These are phyloP conservation scores for Sogatella furcifera DNA, from an alignment of 1,140 invertebrate genomes.

Conservation along the genomic window DNA sequence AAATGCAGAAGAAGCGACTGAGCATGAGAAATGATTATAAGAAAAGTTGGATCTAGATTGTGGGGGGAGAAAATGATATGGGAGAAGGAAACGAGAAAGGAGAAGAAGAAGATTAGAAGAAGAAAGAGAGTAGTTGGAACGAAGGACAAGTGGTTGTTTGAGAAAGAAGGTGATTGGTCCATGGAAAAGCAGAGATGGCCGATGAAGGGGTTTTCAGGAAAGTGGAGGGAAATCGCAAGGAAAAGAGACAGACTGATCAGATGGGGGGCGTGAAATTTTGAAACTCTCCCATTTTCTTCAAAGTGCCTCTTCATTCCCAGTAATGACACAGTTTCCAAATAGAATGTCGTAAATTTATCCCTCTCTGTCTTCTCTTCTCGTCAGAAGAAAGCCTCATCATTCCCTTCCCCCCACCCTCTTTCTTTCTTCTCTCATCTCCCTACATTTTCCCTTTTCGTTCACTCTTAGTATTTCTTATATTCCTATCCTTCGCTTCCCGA, in stretches of 20 bases:
- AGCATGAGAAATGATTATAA: neutral
- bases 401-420: no score
- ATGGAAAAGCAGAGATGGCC: conserved; percentile 3
- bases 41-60: neutral
- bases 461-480: no score
- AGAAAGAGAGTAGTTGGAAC: conserved; percentile 2
- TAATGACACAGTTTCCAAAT: conserved; percentile 2
- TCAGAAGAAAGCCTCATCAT: no score
- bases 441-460: neutral
- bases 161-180: conserved; percentile 10
- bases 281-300: conserved; percentile 14
- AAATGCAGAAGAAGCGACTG: neutral
- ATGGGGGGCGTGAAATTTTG: conserved; percentile 7
- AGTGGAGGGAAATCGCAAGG: conserved; percentile 10
- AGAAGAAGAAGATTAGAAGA: conserved; percentile 1
- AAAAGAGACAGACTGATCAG: conserved; percentile 14
- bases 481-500: no score
- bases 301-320: conserved; percentile 12
- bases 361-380: no score
- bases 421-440: no score
- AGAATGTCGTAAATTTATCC: neutral
- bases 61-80: conserved; percentile 12
- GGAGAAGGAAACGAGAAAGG: neutral
- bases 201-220: neutral
- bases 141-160: conserved; percentile 18